phyloP scores from a whole-genome alignment of 1,140 invertebrate species.

The Platyscapa corneri region DNA sequence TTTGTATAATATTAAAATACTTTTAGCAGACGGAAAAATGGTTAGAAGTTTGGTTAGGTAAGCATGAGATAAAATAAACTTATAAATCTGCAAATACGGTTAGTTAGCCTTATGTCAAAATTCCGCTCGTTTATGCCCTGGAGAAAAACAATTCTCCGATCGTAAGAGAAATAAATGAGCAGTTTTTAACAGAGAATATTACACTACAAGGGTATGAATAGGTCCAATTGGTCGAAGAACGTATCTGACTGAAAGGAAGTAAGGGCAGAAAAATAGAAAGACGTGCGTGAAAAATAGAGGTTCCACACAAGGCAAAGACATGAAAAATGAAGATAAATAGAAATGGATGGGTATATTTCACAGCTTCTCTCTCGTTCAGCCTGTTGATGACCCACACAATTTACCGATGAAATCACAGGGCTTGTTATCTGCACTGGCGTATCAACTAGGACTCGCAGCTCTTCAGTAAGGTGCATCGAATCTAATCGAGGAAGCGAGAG shows the following conservation, averaged over 20 bases:
- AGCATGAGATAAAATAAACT: conserved; percentile 8
- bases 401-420: conserved; percentile 57
- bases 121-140: neutral
- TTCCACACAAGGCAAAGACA: neutral
- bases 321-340: neutral
- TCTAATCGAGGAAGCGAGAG: neutral
- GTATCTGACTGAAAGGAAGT: neutral
- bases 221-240: neutral
- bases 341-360: no score
- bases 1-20: neutral
- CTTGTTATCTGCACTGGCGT: conserved; percentile 52
- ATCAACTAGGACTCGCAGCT: no score
- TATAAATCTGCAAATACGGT: conserved; percentile 36
- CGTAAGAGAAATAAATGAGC: conserved; percentile 17
- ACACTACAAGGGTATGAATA: neutral
- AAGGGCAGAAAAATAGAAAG: neutral
- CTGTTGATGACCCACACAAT: neutral
- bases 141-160: conserved; percentile 35
- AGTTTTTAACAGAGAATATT: conserved; percentile 22
- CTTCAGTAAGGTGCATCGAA: neutral
- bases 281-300: neutral
- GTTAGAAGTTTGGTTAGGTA: conserved; percentile 5
- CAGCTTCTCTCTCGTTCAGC: neutral
- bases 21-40: neutral
- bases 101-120: conserved; percentile 17